Base-by-base conservation (phyloP, 2,888 invertebrate genomes). In the Metellina segmentata region DNA sequence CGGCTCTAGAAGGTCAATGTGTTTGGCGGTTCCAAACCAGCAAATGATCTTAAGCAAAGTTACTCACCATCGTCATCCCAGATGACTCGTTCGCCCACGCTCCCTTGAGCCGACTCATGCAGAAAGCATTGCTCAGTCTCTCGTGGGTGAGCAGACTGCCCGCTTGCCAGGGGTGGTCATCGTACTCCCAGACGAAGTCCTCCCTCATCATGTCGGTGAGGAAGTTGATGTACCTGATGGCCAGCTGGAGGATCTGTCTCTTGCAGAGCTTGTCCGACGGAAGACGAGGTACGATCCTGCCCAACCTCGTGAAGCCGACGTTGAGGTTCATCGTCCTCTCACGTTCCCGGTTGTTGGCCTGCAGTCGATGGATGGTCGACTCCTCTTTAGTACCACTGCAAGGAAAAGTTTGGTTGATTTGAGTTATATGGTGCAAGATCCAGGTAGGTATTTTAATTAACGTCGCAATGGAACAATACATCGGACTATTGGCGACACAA, bases 191-290 rank as follows among this genome's bases (percentile, higher is more conserved):
- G 2, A 11, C 34, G 34, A 6, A 20, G 34, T 48, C 19, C 11
- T n/a, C 34, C 16, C 8, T 34, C n/a, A 81, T 11, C 51, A 91
- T 93, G 20, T 83, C 89, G 49, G 93, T 89, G 93, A 99, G 95
- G 95, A 99, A 99, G 95, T 98, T 98, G 94, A 99, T 99, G 95
- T 99, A 97, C 94, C 98, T 96, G 74, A 98, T 97, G 9, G 99
- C 99, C 93, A 99, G 95, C 94, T 98, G 98, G 70, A 99, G 96
- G 0, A 99, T 99, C 96, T 99, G 99, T 92, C 99, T 99, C 96
- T 99, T 99, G 94, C 98, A 98, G 89, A 99, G 96, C 95, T 99
- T 99, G 95, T 99, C 99, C 94, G 99, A 99, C 34, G 99, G 99
- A 94, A 99, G 95, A 0, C 99, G 99, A 0, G 99, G 99, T 94